These are phyloP conservation scores for Bos indicus DNA, from an alignment of 2,113 vertebrate species.

Conservation along the genomic window DNA sequence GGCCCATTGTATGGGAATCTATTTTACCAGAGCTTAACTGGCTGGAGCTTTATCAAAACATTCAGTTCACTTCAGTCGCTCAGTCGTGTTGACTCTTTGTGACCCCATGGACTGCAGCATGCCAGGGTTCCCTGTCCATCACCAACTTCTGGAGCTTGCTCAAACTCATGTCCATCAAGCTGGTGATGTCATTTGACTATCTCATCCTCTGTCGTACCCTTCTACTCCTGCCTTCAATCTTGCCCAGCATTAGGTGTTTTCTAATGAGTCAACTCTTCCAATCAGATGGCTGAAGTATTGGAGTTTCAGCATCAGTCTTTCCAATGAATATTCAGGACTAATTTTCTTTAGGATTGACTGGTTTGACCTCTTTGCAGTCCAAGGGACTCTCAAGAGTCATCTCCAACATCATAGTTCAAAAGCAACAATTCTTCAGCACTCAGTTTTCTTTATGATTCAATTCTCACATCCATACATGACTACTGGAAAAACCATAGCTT, in stretches of 20 bases:
- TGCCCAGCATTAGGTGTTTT: not conserved
- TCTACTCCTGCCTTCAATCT: not conserved
- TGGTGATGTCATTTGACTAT: not conserved
- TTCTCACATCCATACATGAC: not conserved
- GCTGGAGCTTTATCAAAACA: not conserved
- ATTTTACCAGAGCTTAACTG: not conserved
- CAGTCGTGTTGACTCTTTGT: not conserved
- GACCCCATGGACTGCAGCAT: not conserved
- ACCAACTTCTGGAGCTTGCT: not conserved
- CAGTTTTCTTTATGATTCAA: not conserved
- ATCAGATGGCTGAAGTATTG: not conserved
- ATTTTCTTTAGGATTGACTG: not conserved
- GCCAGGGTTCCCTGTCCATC: rapidly evolving
- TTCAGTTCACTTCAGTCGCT: not conserved
- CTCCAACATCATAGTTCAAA: not conserved
- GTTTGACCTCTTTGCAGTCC: not conserved
- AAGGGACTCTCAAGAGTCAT: not conserved
- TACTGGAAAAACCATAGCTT: not conserved
- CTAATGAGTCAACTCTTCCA: not conserved
- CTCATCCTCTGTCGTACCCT: not conserved
- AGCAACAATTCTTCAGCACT: not conserved
- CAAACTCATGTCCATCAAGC: not conserved
- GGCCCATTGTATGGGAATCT: not conserved
- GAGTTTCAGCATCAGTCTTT: not conserved
- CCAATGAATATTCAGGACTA: not conserved